Conservation (phyloP, 2,888 invertebrate species). For the Agrilus biguttatus region DNA sequence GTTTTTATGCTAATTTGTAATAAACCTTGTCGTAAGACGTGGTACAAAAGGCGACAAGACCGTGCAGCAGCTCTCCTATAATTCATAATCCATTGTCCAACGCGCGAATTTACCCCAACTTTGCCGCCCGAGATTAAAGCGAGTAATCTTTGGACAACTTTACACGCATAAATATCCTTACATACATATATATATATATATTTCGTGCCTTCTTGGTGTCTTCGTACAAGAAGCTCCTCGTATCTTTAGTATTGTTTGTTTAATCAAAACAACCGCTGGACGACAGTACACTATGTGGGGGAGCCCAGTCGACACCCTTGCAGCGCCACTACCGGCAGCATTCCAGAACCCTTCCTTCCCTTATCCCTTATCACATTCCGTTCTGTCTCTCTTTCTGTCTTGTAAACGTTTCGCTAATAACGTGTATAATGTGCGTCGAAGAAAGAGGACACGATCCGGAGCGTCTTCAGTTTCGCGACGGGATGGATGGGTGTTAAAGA, state of each 20-base stretch:
- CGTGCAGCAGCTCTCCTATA: slow-evolving; percentile 20
- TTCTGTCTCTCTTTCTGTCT: too few species aligned
- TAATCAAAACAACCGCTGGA: slow-evolving; percentile 18
- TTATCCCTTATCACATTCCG: too few species aligned
- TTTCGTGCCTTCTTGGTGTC: slow-evolving; percentile 11
- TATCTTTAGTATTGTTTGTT: slow-evolving; percentile 28
- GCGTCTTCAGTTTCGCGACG: too few species aligned
- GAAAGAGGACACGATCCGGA: too few species aligned
- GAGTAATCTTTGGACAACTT: slow-evolving; percentile 29
- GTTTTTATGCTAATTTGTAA: slow-evolving; percentile 7
- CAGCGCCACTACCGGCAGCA: too few species aligned
- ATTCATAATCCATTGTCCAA: slow-evolving; percentile 27
- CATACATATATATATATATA: slow-evolving; percentile 13
- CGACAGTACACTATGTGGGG: background rate
- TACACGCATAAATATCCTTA: slow-evolving; percentile 30
- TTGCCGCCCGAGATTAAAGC: slow-evolving; percentile 28
- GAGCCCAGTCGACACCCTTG: too few species aligned
- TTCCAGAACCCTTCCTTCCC: too few species aligned
- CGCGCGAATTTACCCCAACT: slow-evolving; percentile 26
- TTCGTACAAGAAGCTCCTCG: slow-evolving; percentile 21
- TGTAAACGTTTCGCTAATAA: too few species aligned
- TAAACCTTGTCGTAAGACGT: slow-evolving; percentile 5
- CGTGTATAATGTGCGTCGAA: too few species aligned
- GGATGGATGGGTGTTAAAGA: too few species aligned
- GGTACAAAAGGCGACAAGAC: slow-evolving; percentile 14